Base-by-base conservation (phyloP, 1,140 invertebrate genomes). In the Dinoponera quadriceps region DNA sequence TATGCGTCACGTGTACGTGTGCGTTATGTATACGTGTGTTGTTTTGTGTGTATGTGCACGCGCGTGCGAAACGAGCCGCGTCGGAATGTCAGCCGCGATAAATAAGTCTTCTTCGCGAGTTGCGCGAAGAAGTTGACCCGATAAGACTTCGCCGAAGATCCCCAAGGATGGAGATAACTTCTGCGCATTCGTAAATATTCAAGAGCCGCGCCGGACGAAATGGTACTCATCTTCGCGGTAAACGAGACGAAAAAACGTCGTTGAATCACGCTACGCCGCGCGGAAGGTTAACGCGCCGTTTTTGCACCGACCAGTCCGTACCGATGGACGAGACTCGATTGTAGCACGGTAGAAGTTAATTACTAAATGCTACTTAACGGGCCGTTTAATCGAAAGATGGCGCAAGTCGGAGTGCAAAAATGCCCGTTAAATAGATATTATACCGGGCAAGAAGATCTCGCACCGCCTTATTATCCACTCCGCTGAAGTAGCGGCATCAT, bases 141-240 rank as follows among this genome's bases (percentile, higher is more conserved):
- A 80, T 80, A 80, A 80, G 51, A 57, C 65, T 80, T 80, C 75
- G 75, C 65, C 51, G 75, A 80, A 80, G 51, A 80, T 80, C 65
- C 27, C 33, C 65, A 57, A 48, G 65, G 75, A 69, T 80, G 55
- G 18, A 80, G 51, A 80, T 80, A 80, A 80, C 38, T 80, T 78
- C 75, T 69, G 33, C 51, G 75, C 57, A 71, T 44, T 59, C 33
- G 63, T 80, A 57, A 69, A 57, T 80, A 80, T 80, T 80, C 75
- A 57, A 69, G 49, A 55, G 18, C 22, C 33, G 14, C 69, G 51
- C 0, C 18, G 7, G 75, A 80, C 57, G 69, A 69, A 80, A 77
- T 68, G 33, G 65, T 65, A 51, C 38, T 66, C 66, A 54, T 77
- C 54, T 66, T 77, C 20, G 20, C 18, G 22, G 29, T 27, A 16